Percentiles rank a stretch among this genome's conserved stretches.
Conservation (phyloP, 2,888 invertebrate genomes). For the Pristionchus entomophagus region DNA sequence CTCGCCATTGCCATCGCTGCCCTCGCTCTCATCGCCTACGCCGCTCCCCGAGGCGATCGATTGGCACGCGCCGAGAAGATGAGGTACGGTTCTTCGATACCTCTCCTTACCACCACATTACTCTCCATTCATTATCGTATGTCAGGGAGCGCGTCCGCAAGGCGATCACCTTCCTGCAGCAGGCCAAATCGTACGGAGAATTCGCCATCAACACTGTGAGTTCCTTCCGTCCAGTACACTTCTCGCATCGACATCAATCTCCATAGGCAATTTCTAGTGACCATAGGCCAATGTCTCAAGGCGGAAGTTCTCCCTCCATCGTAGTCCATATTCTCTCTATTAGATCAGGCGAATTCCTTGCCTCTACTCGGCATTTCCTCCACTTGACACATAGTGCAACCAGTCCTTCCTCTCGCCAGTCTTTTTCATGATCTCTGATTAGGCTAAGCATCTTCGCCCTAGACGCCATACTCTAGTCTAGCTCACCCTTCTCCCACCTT, state of each 20-base stretch:
- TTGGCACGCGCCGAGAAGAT: slow-evolving; percentile 37
- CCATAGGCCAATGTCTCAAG: neutral
- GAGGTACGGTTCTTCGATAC: neutral
- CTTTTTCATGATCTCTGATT: slow-evolving; percentile 17
- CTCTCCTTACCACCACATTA: neutral
- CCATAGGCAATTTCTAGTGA: too few species aligned
- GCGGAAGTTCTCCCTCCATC: neutral
- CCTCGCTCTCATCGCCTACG: slow-evolving; percentile 1
- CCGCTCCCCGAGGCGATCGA: slow-evolving; percentile 40
- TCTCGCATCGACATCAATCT: neutral
- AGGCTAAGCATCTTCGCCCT: neutral
- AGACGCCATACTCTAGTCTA: slow-evolving; percentile 27
- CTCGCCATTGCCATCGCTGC: slow-evolving; percentile 37
- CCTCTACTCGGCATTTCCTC: neutral
- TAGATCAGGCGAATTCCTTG: neutral
- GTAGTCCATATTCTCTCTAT: neutral
- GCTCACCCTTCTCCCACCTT: too few species aligned
- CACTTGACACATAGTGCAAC: slow-evolving; percentile 35
- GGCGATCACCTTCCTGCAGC: slow-evolving; percentile 43
- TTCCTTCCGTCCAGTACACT: neutral
- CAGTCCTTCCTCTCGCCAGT: neutral
- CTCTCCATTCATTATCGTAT: neutral
- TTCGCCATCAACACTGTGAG: slow-evolving; percentile 49
- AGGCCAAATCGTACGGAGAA: slow-evolving; percentile 43
- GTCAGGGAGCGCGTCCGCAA: slow-evolving; percentile 48